A percentile compares a stretch with the other conserved stretches of the same genome.
These are phyloP conservation scores for Pipistrellus nathusii DNA, from an alignment of 2,797 vertebrate species.

Conservation along the genomic window DNA sequence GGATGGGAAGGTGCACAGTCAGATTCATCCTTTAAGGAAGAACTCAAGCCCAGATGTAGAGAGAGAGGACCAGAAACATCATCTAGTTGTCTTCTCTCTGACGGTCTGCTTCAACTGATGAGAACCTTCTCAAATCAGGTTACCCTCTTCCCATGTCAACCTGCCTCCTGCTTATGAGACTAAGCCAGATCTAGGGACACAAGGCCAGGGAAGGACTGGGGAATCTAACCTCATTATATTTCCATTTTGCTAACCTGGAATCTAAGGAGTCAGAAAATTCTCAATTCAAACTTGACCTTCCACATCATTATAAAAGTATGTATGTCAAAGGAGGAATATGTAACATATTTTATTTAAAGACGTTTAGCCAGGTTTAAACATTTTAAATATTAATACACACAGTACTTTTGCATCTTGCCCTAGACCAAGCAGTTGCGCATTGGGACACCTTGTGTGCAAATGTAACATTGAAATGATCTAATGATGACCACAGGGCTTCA, in stretches of 20 bases:
- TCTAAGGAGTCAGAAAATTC: not conserved
- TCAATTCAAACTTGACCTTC: not conserved
- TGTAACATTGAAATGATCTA: not conserved
- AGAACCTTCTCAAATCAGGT: not conserved
- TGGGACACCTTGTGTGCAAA: not conserved
- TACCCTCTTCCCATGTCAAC: not conserved
- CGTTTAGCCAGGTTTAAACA: not conserved
- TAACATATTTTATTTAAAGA: not conserved
- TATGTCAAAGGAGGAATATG: not conserved
- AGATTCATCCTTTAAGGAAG: not conserved
- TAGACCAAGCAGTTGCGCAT: not conserved
- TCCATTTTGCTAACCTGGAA: not conserved
- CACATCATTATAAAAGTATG: not conserved
- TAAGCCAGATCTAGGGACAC: not conserved
- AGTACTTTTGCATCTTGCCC: not conserved
- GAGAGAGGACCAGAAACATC: not conserved
- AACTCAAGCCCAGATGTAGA: not conserved
- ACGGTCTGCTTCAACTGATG: not conserved
- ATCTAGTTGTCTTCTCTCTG: not conserved
- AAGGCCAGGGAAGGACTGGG: not conserved
- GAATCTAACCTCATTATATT: not conserved
- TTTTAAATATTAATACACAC: conserved; percentile 10
- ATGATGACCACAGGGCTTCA: not conserved
- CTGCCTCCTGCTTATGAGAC: not conserved
- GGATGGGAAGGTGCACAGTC: not conserved